These are phyloP conservation scores for Allobates femoralis DNA, from an alignment of 2,797 vertebrate genomes.

Conservation along the genomic window DNA sequence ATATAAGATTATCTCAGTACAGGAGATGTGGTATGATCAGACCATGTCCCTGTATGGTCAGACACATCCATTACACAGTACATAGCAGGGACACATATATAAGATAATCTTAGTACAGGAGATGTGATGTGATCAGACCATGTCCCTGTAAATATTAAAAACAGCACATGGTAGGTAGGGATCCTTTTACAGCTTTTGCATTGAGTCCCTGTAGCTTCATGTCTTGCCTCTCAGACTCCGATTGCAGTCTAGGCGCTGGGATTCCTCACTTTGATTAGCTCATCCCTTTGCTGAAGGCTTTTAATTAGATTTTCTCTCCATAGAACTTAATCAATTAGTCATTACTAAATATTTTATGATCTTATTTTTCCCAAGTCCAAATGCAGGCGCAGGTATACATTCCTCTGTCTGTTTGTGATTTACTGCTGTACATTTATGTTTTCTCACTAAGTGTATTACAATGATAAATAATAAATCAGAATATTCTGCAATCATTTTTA, in stretches of 20 bases:
- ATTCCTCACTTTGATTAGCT: background rate
- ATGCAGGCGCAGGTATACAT: background rate
- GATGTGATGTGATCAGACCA: no score
- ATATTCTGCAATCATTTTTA: constrained; percentile 18
- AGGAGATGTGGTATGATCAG: no score
- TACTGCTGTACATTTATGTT: constrained; percentile 28
- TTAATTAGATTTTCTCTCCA: background rate
- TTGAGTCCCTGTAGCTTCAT: no score
- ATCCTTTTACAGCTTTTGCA: no score
- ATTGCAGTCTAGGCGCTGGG: background rate
- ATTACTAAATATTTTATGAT: constrained; percentile 32
- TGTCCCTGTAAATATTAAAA: no score
- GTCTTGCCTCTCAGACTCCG: background rate
- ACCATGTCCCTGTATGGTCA: no score
- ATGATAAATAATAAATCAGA: constrained; percentile 30
- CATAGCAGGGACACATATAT: no score
- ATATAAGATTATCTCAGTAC: no score
- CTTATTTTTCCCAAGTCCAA: background rate
- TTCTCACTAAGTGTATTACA: background rate
- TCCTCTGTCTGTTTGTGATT: background rate
- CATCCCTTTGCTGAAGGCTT: background rate
- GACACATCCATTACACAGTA: no score
- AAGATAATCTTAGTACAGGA: no score
- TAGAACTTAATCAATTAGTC: background rate
- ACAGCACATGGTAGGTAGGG: no score